Base-by-base conservation (phyloP, 1,140 invertebrate genomes). In the Planococcus citri region DNA sequence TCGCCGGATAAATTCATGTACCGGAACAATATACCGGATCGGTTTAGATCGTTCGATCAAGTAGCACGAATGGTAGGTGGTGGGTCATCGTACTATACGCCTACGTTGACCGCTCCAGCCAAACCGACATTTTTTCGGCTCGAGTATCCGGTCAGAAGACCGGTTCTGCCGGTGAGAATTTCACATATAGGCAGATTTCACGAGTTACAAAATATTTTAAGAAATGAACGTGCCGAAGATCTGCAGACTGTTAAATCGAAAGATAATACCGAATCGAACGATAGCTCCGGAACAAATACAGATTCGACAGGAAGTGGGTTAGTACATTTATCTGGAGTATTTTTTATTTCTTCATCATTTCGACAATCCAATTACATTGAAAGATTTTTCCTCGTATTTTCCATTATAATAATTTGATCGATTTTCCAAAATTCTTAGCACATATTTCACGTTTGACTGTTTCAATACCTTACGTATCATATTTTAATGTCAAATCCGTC, bases 1-100 rank as follows among this genome's bases (percentile, higher is more conserved):
- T 64, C 60, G 60, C 60, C 60, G 17, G 60, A 64, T 17, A 64
- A 64, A 64, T 64, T 64, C 17, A 10, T 64, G 4, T 64, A 64
- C 17, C 20, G 60, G 22, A 64, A 64, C 17, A 64, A 64, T 27
- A 64, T 64, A 6, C 60, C 60, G 9, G 25, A 27, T 27, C 60
- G 60, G 17, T 64, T 6, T 27, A 24, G 60, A 20, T 64, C 60
- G 9, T 64, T 24, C 17, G 60, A 64, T 27, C 60, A 64, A 27
- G 60, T 64, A 64, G 60, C 60, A 3, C 20, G 60, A 4, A 64
- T 64, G 60, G 60, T 64, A 1, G 60, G 60, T 14, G 6, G 8
- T 4, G 4, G 4, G 3, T 9, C 22, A 1, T 25, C 22, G 22
- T 64, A 64, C 17, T 64, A 64, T 17, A 64, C 60, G 22, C 60